Base-by-base conservation (phyloP, 2,797 vertebrate species). In the Benthosema pterotum region DNA sequence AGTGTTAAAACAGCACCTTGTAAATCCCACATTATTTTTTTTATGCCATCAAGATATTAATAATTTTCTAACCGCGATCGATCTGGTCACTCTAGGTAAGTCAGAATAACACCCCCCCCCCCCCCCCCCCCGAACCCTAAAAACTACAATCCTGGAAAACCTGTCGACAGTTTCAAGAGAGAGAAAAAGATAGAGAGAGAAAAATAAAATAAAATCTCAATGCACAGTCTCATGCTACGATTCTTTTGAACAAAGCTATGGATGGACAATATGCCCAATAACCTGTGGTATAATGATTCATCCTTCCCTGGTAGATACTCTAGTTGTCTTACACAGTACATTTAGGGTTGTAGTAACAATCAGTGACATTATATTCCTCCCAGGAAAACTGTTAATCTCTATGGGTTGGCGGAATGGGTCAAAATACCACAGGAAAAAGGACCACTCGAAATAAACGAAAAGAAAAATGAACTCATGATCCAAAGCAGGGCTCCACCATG, bases 261-360 rank as follows among this genome's bases (percentile, higher is more conserved):
- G 18, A 62, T 53, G 51, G 42, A 50, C 32, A 38, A 38, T 9
- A 38, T 38, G 32, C 32, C 32, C 50, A 53, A 46, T 28, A 28
- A 8, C 14, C 60, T 52, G 50, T 38, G 16, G 38, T 56, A 9
- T 25, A 28, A 18, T 53, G 17, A 9, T 22, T 17, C 19, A 12
- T 28, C 48, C 51, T 11, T 25, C 15, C 11, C 16, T 53, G 60
- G 19, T 22, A 42, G 4, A 43, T 62, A n/a, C n/a, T n/a, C n/a
- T n/a, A n/a, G n/a, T n/a, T n/a, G 42, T 38, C 50, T n/a, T 12
- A 9, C 43, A 22, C 45, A 6, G 48, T 43, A 45, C 11, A 45
- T 11, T 50, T 18, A 9, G 17, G 47, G 17, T 38, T 22, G 19
- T 7, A 8, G 32, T 32, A 52, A 52, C 14, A 25, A 59, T 54